Evolutionary conservation across 2,888 invertebrate species (phyloP), one percentile per base, ranked within the genome.

Genomic region (Sminthurinus aureus): DNA sequence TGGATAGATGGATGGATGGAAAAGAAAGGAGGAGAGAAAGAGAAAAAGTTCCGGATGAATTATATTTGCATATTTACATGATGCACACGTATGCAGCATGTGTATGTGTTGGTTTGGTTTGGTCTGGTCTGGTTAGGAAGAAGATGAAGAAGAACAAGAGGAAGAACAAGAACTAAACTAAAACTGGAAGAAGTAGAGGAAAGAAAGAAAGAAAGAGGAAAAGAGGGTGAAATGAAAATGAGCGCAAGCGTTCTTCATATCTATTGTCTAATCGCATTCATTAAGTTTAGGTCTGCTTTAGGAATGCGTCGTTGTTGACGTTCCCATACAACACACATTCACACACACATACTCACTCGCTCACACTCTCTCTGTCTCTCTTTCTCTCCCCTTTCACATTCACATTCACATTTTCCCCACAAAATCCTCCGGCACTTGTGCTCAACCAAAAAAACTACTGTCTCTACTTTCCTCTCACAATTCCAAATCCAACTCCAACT

Each of bases 231-330:
- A 58, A 69, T 67, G 84, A 79, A 67, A 69, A 64, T 64, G 85
- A 79, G 85, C 84, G 85, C 79, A 26, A 74, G 87, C 87, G 87
- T 85, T 86, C 85, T 86, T 84, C 84, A 86, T 86, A 84, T 86
- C 87, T 86, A 87, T 89, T 89, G 89, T 91, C 91, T 92, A 92
- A 92, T 92, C 92, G 92, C 92, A 92, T 92, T 92, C 92, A 92
- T 92, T 92, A 92, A 92, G 91, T 91, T 91, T 88, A 91, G 91
- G 91, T 91, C 91, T 83, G 78, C 38, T 38, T 38, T 38, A 86
- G 87, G 86, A 87, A 87, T 87, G 85, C 86, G 86, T 38, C 38
- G 38, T 86, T 86, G 86, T 86, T 86, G 85, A 85, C 86, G 86
- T 85, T 84, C 85, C 85, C 84, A 84, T 80, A 76, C 84, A 80